Conservation (phyloP, 1,140 invertebrate genomes). For the Drosophila oshimai region DNA sequence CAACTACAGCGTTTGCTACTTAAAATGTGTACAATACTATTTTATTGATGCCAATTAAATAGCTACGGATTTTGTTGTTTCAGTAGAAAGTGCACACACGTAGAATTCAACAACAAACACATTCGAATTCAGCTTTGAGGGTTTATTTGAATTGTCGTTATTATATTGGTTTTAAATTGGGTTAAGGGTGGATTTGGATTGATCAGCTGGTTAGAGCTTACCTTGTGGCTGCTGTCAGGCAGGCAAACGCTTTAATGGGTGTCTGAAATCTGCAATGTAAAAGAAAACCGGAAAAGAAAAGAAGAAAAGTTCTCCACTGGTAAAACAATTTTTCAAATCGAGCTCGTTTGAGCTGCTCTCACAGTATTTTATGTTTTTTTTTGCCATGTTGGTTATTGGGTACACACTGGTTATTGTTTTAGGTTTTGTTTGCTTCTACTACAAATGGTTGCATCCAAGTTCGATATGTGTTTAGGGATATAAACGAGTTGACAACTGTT, state of each 20-base stretch:
- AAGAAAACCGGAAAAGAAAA: slow-evolving; percentile 81
- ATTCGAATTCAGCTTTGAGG: slow-evolving; percentile 17
- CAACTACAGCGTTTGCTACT: slow-evolving; percentile 19
- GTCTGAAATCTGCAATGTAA: slow-evolving; percentile 82
- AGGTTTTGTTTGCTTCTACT: slow-evolving; percentile 31
- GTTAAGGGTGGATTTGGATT: slow-evolving; percentile 29
- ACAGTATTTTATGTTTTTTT: slow-evolving; percentile 7
- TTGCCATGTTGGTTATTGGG: slow-evolving; percentile 22
- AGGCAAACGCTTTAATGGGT: slow-evolving; percentile 83
- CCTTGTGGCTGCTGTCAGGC: slow-evolving; percentile 82
- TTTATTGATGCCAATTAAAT: slow-evolving; percentile 23
- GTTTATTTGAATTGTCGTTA: slow-evolving; percentile 11
- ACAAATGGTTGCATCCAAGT: slow-evolving; percentile 36
- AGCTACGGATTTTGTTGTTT: background rate
- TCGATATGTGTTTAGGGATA: slow-evolving; percentile 21
- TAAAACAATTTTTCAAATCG: slow-evolving; percentile 67
- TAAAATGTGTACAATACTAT: background rate
- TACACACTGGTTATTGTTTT: slow-evolving; percentile 56
- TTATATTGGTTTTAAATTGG: slow-evolving; percentile 11
- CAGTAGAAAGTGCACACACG: background rate
- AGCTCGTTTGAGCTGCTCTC: slow-evolving; percentile 38
- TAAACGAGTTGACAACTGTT: slow-evolving; percentile 32
- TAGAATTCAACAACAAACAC: slow-evolving; percentile 26
- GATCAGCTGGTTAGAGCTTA: slow-evolving; percentile 73
- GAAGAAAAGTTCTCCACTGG: slow-evolving; percentile 78